Evolutionary conservation across 2,888 invertebrate species (phyloP), one percentile per base, ranked within the genome.

Genomic region (Amphiduros pacificus): DNA sequence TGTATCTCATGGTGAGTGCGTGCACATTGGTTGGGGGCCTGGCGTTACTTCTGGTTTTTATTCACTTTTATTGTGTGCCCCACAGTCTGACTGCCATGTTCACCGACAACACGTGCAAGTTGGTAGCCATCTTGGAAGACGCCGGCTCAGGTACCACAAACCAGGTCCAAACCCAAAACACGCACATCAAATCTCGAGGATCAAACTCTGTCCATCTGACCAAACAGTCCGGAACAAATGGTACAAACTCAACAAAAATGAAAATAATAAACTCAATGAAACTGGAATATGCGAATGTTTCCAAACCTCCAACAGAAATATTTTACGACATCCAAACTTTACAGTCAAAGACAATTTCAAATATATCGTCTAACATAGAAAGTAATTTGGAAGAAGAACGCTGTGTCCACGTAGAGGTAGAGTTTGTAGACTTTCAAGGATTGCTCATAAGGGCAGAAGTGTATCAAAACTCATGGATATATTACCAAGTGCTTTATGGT

Each of bases 401-500:
- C 17, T 44, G 44, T 44, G 5, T 22, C 22, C 20, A 44, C 6
- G 20, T 44, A 6, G n/a, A 4, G 6, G 44, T 44, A 6, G 4
- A 44, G 22, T 44, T 44, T 44, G 22, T 22, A 9, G 44, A 44
- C 44, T 44, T 11, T 44, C 4, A 4, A n/a, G 44, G 44, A 5
- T 20, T 20, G 6, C 6, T 44, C 44, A 5, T 20, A 44, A 44
- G 20, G 22, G n/a, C 44, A 5, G 20, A 20, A 5, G 44, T 44
- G 44, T 44, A 44, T n/a, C 44, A 44, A 17, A 44, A 22, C n/a
- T 44, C 44, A 6, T 44, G 44, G 44, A 4, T 22, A 6, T 44
- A 44, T n/a, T 44, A 44, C n/a, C 44, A 44, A 44, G 44, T 44
- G n/a, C 44, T 44, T 44, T 44, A 44, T 44, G 44, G 44, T 11